These are phyloP conservation scores for Sinelater perroti DNA, from an alignment of 2,888 invertebrate species.

Conservation along the genomic window DNA sequence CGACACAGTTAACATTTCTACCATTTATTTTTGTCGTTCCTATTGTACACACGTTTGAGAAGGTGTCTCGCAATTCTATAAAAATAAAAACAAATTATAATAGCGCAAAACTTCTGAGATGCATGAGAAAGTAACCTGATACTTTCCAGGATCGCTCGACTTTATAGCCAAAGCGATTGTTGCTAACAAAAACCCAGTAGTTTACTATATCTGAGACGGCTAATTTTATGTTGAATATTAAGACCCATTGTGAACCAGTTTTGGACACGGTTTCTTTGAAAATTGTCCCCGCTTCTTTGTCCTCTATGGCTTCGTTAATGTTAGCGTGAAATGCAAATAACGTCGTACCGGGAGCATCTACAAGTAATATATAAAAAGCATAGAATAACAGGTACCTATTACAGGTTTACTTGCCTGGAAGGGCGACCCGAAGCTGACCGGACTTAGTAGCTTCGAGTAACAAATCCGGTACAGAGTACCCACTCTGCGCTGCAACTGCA, in stretches of 20 bases:
- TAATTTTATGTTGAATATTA: constrained; percentile 47
- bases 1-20: constrained; percentile 8
- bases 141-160: constrained; percentile 49
- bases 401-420: too few species aligned
- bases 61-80: not conserved
- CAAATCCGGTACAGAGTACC: too few species aligned
- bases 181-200: constrained; percentile 70
- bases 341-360: constrained; percentile 71
- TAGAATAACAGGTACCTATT: too few species aligned
- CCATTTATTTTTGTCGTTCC: not conserved
- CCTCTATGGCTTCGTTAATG: constrained; percentile 75
- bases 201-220: constrained; percentile 66
- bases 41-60: not conserved
- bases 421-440: too few species aligned
- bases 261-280: constrained; percentile 61
- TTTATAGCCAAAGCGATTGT: constrained; percentile 1
- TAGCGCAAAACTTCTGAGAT: not conserved
- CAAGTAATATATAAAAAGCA: too few species aligned
- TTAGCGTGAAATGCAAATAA: constrained; percentile 81
- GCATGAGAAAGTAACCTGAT: not conserved
- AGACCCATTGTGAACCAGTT: constrained; percentile 64
- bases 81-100: not conserved
- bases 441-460: too few species aligned
- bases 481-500: too few species aligned
- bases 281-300: constrained; percentile 72